Percentiles rank a stretch among this genome's conserved stretches.
phyloP scores from a whole-genome alignment of 2,113 vertebrate species.

The Triplophysa rosa region DNA sequence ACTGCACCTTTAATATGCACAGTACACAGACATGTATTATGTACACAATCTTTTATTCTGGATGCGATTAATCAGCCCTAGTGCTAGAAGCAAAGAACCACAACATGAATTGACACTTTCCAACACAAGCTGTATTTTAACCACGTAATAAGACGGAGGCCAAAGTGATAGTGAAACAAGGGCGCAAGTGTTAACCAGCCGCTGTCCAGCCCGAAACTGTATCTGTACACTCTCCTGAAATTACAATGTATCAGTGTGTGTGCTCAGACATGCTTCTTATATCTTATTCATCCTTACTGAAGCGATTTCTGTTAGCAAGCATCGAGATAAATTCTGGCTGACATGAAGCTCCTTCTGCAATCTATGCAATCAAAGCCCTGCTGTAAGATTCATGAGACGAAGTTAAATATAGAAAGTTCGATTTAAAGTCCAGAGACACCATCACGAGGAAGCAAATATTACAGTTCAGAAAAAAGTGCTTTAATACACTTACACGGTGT shows the following conservation, averaged over 20 bases:
- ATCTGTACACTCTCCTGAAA: background rate
- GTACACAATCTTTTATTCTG: too few relatives aligned
- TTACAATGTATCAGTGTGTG: background rate
- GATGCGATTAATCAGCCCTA: too few relatives aligned
- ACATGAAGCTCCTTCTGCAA: conserved; percentile 56
- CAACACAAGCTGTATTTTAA: too few relatives aligned
- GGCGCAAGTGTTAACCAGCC: too few relatives aligned
- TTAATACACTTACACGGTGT: too few relatives aligned
- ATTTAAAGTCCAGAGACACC: conserved; percentile 35
- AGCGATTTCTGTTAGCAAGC: conserved; percentile 51
- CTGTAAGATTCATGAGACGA: conserved; percentile 64
- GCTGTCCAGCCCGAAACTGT: background rate
- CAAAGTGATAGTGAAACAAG: too few relatives aligned
- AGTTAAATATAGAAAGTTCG: conserved; percentile 56
- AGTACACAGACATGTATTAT: too few relatives aligned
- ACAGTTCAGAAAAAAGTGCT: too few relatives aligned
- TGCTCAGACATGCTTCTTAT: conserved; percentile 1
- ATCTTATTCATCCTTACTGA: conserved; percentile 61
- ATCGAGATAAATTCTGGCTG: conserved; percentile 54
- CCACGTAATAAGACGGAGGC: too few relatives aligned
- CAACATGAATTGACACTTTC: too few relatives aligned
- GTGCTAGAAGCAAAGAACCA: too few relatives aligned
- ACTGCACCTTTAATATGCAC: too few relatives aligned
- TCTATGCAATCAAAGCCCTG: conserved; percentile 61
- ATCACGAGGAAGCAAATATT: background rate